Evolutionary conservation across 2,113 vertebrate species (phyloP), one percentile per base, ranked within the genome.

Genomic region (Tragelaphus imberbis): DNA sequence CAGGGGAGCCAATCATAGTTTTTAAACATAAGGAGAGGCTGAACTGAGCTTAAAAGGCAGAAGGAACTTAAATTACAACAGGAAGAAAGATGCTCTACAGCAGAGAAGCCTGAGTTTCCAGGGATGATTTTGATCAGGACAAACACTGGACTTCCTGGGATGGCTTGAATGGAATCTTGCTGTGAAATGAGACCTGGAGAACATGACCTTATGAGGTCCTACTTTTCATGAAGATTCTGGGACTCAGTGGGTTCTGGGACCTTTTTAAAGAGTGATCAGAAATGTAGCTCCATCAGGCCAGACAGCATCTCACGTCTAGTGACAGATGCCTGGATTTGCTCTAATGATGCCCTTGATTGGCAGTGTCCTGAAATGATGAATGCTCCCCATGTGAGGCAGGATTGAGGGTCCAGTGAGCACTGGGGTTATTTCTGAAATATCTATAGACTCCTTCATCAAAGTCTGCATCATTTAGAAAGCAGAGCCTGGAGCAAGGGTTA

Each of bases 211-310:
- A 6, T 0, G 40, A 55, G 14, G 56, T 5, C 27, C 28, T 7
- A 15, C 1, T 59, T 36, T 71, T 68, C 33, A 61, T 49, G 9
- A 81, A 44, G 56, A 28, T 36, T 9, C 8, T 21, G 47, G 13
- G 80, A 28, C 23, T 68, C 77, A 2, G 1, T 4, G 75, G 44
- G 13, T 80, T 30, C 80, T 6, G 47, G 21, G 80, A 6, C 1
- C 75, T 56, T 47, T 47, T 15, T 3, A 8, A 36, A 30, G 63
- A 28, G 49, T 33, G 14, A 10, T 2, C 61, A 44, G 36, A 58
- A 49, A 2, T 47, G 0, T 2, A 6, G 33, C 19, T 28, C 4
- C 17, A 9, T 15, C 10, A 21, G 1, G 2, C 11, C 2, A 7
- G 27, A 23, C 2, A 5, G 2, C 6, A 30, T 6, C 17, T 55